Percentiles rank a stretch among this genome's conserved stretches.
phyloP scores from a whole-genome alignment of 2,113 vertebrate genomes.

The Tachysurus fulvidraco region DNA sequence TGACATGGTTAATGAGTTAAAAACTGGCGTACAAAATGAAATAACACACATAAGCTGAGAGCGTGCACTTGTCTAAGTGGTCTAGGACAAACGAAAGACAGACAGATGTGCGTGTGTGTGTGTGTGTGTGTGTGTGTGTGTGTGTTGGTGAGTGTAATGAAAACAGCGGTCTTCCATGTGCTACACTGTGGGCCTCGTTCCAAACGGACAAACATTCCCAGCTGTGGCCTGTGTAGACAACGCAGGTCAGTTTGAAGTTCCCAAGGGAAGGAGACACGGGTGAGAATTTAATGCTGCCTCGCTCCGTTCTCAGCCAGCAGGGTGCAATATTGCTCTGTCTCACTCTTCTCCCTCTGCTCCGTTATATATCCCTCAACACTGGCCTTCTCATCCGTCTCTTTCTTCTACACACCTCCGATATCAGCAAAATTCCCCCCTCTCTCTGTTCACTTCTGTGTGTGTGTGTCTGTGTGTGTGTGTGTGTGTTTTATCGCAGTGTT shows the following conservation, averaged over 20 bases:
- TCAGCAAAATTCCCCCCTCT: constrained; percentile 2
- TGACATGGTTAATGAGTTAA: constrained; percentile 43
- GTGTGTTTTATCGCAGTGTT: constrained; percentile 10
- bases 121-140: constrained; percentile 38
- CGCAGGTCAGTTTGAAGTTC: neutral
- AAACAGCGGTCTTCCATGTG: constrained; percentile 13
- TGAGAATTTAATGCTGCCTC: neutral
- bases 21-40: constrained; percentile 10
- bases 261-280: neutral
- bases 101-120: constrained; percentile 23
- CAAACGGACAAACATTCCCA: constrained; percentile 2
- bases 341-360: constrained; percentile 7
- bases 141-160: constrained; percentile 5
- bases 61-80: neutral
- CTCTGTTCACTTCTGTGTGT: constrained; percentile 3
- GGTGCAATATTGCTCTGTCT: constrained; percentile 45
- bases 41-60: neutral
- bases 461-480: constrained; percentile 41
- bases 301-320: constrained; percentile 42
- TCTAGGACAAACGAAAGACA: neutral
- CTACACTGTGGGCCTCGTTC: neutral
- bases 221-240: neutral
- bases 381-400: constrained; percentile 5
- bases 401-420: neutral
- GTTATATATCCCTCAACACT: constrained; percentile 3